Base-by-base conservation (phyloP, 2,888 invertebrate genomes). In the Euzophera pinguis region DNA sequence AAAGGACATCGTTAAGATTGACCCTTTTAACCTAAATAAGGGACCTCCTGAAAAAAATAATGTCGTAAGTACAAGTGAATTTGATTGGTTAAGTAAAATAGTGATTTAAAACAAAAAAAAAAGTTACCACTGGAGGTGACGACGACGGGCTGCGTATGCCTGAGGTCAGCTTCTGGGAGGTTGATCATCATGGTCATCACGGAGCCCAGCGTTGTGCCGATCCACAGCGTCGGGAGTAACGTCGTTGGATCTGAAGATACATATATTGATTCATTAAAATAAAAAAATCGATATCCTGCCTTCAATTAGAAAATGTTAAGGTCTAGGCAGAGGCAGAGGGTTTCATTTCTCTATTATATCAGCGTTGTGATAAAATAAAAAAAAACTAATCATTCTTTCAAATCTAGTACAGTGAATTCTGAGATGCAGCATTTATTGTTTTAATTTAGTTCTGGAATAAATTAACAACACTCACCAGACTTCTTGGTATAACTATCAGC, bases 161-260 rank as follows among this genome's bases (percentile, higher is more conserved):
- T 91, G 64, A 93, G 92, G 80, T 98, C 97, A 51, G 94, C 91
- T 72, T 95, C 94, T 56, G 95, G 94, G 65, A 96, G 94, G 78
- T 93, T 95, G 77, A 99, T 94, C 83, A 96, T 94, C 85, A 99
- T 94, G 60, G 98, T 97, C 73, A 99, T 93, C 78, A 98, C 97
- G 55, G 99, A 98, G 70, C 99, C 99, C 71, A 97, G 92, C 84
- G 97, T 98, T 65, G 99, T 99, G 71, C 99, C 99, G 71, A 99
- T 95, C 99, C 99, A 99, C 63, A 99, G 91, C 68, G 98, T 98
- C 64, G 99, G 98, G 71, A 92, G 87, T 76, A 95, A 92, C 69
- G 94, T 92, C 81, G 93, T 93, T 68, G 95, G 94, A 91, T 98
- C 98, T 98, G 82, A 12, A 43, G n/a, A n/a, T n/a, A 22, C 9